These are phyloP conservation scores for Echeneis naucrates DNA, from an alignment of 2,797 vertebrate species.

Conservation along the genomic window DNA sequence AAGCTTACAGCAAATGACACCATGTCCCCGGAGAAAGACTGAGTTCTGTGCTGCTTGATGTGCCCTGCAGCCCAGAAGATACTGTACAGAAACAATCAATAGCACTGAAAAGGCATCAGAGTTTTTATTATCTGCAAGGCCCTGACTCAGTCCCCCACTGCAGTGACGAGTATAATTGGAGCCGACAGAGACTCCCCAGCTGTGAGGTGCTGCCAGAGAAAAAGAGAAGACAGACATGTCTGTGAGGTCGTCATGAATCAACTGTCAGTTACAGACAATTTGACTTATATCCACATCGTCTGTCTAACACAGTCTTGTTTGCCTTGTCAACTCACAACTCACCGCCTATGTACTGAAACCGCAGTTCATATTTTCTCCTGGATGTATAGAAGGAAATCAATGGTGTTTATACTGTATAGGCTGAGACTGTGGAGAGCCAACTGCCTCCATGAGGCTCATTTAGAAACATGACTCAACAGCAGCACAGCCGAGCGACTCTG, in stretches of 20 bases:
- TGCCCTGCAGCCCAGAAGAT: constrained; percentile 45
- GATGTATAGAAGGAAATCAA: constrained; percentile 7
- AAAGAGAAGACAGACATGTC: constrained; percentile 62
- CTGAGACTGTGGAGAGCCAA: no score
- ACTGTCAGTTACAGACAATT: constrained; percentile 59
- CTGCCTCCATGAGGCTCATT: constrained; percentile 38
- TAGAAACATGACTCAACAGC: constrained; percentile 55
- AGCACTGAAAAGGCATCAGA: constrained; percentile 68
- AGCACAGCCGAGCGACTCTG: neutral
- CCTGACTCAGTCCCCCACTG: constrained; percentile 56
- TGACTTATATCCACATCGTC: constrained; percentile 24
- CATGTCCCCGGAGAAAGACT: constrained; percentile 46
- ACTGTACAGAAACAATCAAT: constrained; percentile 68
- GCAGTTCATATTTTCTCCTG: constrained; percentile 24
- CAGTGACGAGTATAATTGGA: constrained; percentile 78
- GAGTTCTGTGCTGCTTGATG: constrained; percentile 32
- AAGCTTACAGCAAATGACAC: constrained; percentile 50
- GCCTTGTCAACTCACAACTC: constrained; percentile 8
- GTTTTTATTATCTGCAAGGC: constrained; percentile 67
- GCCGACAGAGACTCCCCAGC: constrained; percentile 67
- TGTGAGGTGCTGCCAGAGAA: constrained; percentile 59
- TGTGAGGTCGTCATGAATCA: constrained; percentile 65
- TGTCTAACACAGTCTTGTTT: constrained; percentile 28
- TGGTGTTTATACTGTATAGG: constrained; percentile 7
- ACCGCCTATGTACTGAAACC: constrained; percentile 27